Evolutionary conservation across 2,113 vertebrate species (phyloP), one percentile per base, ranked within the genome.

Genomic region (Ctenodactylus gundi): DNA sequence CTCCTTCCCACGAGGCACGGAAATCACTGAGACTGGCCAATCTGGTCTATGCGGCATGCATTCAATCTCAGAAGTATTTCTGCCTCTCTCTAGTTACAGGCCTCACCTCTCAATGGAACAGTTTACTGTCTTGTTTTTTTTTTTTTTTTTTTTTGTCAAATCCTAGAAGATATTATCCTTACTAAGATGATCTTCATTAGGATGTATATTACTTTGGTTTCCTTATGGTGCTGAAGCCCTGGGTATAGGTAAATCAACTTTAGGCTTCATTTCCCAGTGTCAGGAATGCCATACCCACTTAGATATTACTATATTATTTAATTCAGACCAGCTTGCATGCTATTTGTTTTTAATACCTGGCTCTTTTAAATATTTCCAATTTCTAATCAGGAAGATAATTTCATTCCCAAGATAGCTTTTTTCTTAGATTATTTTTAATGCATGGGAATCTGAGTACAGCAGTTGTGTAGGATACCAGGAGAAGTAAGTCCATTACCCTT

Each of bases 381-480:
- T 77, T 6, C 60, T 80, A 36, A n/a, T 58, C 27, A 65, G 6
- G 39, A 60, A 84, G 36, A 27, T 21, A 34, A 11, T 14, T 75
- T 64, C 9, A 34, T 51, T 31, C 27, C 21, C 10, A 78, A 51
- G 34, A 58, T 60, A 31, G 10, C 34, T 86, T 82, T 60, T 70
- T 46, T 88, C n/a, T 57, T 60, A 72, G 77, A 64, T 58, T 82
- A 55, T 51, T 95, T 70, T 91, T 75, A 91, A 88, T 76, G 51
- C 75, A 49, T 39, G 65, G 8, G 14, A 15, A 83, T 29, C 60
- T 31, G 41, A 34, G 76, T 84, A 81, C 46, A 85, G 36, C 13
- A 62, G 36, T 18, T 88, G 53, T 60, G 25, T 25, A 81, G 65
- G 53, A 17, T 41, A 27, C 39, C 21, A 64, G 1, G 12, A 70